These are phyloP conservation scores for Nyctibius grandis DNA, from an alignment of 2,797 vertebrate genomes.

Conservation along the genomic window DNA sequence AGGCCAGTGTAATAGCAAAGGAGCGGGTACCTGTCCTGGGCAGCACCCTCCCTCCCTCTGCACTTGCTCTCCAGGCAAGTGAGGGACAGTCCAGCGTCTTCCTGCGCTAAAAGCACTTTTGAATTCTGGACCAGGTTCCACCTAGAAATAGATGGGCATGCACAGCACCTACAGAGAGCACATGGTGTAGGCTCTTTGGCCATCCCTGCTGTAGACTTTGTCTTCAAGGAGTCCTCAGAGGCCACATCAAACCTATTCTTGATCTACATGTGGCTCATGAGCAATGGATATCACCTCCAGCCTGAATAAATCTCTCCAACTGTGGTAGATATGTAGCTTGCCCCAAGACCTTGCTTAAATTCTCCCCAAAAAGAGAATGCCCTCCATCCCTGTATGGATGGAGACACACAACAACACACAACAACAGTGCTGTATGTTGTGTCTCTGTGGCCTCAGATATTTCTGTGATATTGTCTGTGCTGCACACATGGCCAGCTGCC, in stretches of 20 bases:
- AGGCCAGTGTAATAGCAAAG: neutral
- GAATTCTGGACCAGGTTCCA: neutral
- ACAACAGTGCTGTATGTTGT: accelerated
- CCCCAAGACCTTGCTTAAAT: neutral
- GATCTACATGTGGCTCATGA: accelerated
- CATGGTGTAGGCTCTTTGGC: neutral
- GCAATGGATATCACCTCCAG: neutral
- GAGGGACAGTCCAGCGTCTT: neutral
- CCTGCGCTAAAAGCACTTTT: neutral
- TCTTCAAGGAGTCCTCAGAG: neutral
- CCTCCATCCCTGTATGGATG: neutral
- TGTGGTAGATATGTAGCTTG: neutral
- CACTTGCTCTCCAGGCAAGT: neutral
- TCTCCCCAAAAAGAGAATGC: neutral
- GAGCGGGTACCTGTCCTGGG: neutral
- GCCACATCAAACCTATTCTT: neutral
- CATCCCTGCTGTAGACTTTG: neutral
- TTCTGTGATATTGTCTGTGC: neutral
- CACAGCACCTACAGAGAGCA: neutral
- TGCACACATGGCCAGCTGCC: accelerated
- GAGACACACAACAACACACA: too few species aligned
- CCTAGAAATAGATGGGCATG: neutral
- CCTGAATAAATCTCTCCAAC: neutral
- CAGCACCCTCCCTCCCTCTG: neutral
- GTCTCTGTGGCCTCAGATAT: neutral